phyloP scores from a whole-genome alignment of 92 coral and sea anemone species.

The Anthopleura xanthogrammica region DNA sequence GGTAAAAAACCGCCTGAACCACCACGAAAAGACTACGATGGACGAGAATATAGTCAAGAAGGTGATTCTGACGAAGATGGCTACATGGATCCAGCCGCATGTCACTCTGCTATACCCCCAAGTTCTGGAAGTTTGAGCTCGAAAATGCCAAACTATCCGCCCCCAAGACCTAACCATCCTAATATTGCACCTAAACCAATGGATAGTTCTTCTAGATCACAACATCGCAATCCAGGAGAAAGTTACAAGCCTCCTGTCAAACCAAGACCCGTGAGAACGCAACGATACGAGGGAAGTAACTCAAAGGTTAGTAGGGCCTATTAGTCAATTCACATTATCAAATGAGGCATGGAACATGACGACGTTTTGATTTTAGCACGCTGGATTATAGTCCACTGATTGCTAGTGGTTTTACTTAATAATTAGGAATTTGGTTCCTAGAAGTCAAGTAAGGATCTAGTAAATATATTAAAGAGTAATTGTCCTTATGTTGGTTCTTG shows the following conservation, averaged over 20 bases:
- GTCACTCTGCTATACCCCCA: conserved; percentile 75
- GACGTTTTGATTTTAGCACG: background rate
- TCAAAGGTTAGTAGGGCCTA: conserved; percentile 22
- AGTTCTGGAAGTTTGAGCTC: conserved; percentile 44
- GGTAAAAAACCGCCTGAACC: conserved; percentile 70
- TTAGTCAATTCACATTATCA: background rate
- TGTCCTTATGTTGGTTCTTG: background rate
- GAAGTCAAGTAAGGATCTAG: background rate
- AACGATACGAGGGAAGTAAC: conserved; percentile 23
- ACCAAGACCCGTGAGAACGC: conserved; percentile 37
- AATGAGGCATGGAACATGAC: background rate
- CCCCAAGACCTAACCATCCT: conserved; percentile 95
- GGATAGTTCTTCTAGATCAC: conserved; percentile 45
- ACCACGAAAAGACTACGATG: conserved; percentile 77
- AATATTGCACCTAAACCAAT: conserved; percentile 48
- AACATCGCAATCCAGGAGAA: conserved; percentile 24
- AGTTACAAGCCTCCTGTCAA: conserved; percentile 35
- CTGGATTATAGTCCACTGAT: too few species aligned
- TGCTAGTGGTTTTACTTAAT: background rate
- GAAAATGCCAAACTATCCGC: conserved; percentile 90
- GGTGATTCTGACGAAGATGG: conserved; percentile 63
- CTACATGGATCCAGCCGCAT: conserved; percentile 76
- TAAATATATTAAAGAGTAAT: background rate
- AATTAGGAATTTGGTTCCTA: background rate
- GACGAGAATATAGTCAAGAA: conserved; percentile 1